Evolutionary conservation across 2,113 vertebrate genomes (phyloP), one percentile per base, ranked within the genome.

Genomic region (Pongo abelii): DNA sequence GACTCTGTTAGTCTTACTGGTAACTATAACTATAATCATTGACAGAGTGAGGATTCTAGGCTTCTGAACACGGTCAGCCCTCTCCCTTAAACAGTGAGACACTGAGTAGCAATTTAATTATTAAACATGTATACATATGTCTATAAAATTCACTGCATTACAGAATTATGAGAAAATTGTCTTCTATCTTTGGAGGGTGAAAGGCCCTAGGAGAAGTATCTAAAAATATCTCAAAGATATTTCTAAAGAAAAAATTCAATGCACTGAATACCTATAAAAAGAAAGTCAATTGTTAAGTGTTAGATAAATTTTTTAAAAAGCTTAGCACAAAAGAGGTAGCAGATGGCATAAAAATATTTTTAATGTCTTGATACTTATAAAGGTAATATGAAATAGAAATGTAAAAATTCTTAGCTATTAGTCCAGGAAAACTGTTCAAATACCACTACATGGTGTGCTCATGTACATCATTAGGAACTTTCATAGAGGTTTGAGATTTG

Each of bases 141-240:
- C 55, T 18, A 55, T 78, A 92, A 92, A 55, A 35, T 84, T 78
- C 38, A 52, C 23, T 72, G 59, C 8, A 61, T 59, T 38, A 22
- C 30, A 38, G 83, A 92, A 55, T 2, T 90, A 35, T 77, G 52
- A 91, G 95, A 98, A 55, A 95, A 17, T 4, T 96, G 17, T 83
- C 61, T 91, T 86, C 50, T 86, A 20, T 61, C 91, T 94, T 38
- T 2, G 17, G 94, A 32, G 55, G 38, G 9, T 80, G 23, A 78
- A 64, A 85, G 52, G 7, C 0, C 43, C 69, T 16, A 84, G 18
- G 40, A 89, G 7, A 69, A 84, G 20, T 57, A 61, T 35, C 55
- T 32, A 83, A 80, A 90, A 48, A 25, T 46, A 87, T 23, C 18
- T 92, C 20, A 85, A 74, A 64, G 35, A 38, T 38, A 3, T 85